These are phyloP conservation scores for Philopotamus ludificatus DNA, from an alignment of 1,140 invertebrate genomes.

Conservation along the genomic window DNA sequence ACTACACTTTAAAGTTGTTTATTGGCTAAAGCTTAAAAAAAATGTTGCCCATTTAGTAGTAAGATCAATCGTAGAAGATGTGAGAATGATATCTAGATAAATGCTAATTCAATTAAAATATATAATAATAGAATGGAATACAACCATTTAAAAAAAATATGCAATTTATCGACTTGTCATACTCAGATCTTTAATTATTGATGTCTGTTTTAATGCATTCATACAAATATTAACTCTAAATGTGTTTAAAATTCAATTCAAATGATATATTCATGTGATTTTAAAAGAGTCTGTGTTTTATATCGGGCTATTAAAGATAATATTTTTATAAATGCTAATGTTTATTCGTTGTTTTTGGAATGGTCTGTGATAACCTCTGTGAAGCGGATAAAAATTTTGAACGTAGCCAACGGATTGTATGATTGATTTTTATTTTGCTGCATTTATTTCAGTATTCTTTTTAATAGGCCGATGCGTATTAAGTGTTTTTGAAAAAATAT, in stretches of 20 bases:
- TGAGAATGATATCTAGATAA: constrained; percentile 9
- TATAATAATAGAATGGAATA: constrained; percentile 7
- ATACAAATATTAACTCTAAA: constrained; percentile 18
- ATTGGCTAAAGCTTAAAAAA: background rate
- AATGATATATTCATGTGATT: constrained; percentile 15
- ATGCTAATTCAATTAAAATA: background rate
- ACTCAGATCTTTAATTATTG: constrained; percentile 12
- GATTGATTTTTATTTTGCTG: background rate
- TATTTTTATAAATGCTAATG: background rate
- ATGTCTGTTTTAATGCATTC: constrained; percentile 12
- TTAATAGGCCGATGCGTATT: background rate
- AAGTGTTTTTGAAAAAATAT: constrained; percentile 6
- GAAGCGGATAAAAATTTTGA: background rate
- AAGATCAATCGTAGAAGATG: background rate
- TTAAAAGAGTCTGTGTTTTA: constrained; percentile 18
- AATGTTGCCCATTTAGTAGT: background rate
- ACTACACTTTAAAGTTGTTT: too few species aligned
- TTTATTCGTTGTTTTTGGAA: background rate
- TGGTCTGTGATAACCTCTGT: background rate
- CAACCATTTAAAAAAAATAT: constrained; percentile 5
- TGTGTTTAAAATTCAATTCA: constrained; percentile 20
- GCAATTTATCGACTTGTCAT: constrained; percentile 5
- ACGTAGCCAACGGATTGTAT: background rate
- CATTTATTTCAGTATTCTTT: background rate
- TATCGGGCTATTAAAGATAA: background rate